Evolutionary conservation across 2,113 vertebrate genomes (phyloP).

Genomic region (Xyliphius kryptos): DNA sequence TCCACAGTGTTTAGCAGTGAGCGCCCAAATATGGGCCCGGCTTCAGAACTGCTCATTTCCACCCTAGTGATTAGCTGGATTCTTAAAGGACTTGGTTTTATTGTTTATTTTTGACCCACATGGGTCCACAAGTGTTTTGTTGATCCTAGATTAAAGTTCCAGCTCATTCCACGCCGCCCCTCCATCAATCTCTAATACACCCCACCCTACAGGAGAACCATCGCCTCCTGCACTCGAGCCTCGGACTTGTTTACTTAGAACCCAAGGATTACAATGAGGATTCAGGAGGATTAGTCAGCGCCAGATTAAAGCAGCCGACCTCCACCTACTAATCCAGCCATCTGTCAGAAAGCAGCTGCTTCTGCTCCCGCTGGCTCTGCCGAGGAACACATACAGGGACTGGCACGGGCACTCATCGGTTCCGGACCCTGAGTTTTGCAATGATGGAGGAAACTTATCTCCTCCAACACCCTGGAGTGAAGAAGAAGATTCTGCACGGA

Average conservation of each 20-base stretch:
- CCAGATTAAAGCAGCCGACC: conserved; percentile 63
- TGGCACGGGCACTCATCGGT: neutral
- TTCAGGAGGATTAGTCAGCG: conserved; percentile 57
- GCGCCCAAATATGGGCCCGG: too few species aligned
- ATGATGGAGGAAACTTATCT: conserved; percentile 74
- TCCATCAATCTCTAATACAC: conserved; percentile 39
- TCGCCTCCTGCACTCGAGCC: conserved; percentile 34
- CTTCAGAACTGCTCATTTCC: too few species aligned
- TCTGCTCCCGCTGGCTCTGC: conserved; percentile 36
- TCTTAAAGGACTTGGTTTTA: neutral
- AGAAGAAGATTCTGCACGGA: conserved; percentile 78
- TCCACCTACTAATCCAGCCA: conserved; percentile 65
- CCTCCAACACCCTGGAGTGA: conserved; percentile 70
- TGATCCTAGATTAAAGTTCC: too few species aligned
- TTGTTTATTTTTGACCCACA: neutral
- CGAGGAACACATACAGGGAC: conserved; percentile 12
- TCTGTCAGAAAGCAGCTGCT: conserved; percentile 67
- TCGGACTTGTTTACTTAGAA: conserved; percentile 33
- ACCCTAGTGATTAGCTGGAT: too few species aligned
- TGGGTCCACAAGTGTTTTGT: too few species aligned
- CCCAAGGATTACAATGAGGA: conserved; percentile 51
- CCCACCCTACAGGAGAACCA: conserved; percentile 45
- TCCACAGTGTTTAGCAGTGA: too few species aligned
- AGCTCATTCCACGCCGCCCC: neutral
- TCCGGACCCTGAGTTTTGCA: neutral